Percentiles rank a stretch among this genome's conserved stretches.
These are phyloP conservation scores for Teinopalpus imperialis DNA, from an alignment of 2,888 invertebrate genomes.

Conservation along the genomic window DNA sequence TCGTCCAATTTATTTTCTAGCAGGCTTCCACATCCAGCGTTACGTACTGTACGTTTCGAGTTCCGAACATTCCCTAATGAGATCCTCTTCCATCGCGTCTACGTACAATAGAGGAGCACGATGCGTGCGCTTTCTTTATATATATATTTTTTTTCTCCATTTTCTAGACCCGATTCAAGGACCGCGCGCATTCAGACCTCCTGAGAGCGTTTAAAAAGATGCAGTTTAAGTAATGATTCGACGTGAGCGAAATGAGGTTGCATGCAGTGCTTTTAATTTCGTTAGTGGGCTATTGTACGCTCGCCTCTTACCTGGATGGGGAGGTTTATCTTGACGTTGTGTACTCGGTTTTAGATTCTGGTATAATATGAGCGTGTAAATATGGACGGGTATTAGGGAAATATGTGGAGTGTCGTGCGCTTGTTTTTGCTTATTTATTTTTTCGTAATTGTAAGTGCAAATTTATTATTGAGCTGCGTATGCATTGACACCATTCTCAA, in stretches of 20 bases:
- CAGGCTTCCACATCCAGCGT: conserved; percentile 19
- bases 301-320: conserved; percentile 26
- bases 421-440: too few relatives aligned
- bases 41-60: conserved; percentile 3
- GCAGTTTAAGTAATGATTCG: conserved; percentile 76
- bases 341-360: conserved; percentile 24
- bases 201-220: conserved; percentile 69
- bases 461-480: too few relatives aligned
- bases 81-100: conserved; percentile 73
- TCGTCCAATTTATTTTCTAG: neutral
- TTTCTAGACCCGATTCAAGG: conserved; percentile 58
- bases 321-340: conserved; percentile 33
- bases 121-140: conserved; percentile 69
- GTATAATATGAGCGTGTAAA: conserved; percentile 27
- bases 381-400: conserved; percentile 10
- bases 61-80: conserved; percentile 51
- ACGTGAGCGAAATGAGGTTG: conserved; percentile 44
- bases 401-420: conserved; percentile 14
- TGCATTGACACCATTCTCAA: too few relatives aligned
- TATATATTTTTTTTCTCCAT: conserved; percentile 34
- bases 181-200: conserved; percentile 65
- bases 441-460: too few relatives aligned
- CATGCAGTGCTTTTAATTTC: conserved; percentile 50
- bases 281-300: conserved; percentile 53
- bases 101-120: conserved; percentile 72